Base-by-base conservation (phyloP, 2,888 invertebrate species). In the Chrysolina haemoptera region DNA sequence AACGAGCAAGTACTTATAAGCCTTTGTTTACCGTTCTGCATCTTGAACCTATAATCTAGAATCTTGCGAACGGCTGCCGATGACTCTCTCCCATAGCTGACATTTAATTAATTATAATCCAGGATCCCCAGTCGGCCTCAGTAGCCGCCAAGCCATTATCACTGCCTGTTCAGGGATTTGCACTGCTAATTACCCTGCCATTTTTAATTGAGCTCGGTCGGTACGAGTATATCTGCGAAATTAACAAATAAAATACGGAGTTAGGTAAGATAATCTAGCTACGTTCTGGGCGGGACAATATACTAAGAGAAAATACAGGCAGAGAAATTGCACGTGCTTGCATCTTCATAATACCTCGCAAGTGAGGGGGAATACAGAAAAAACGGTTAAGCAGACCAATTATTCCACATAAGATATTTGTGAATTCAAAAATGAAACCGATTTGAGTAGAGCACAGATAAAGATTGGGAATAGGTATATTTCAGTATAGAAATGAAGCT, bases 61-160 rank as follows among this genome's bases (percentile, higher is more conserved):
- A 68, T 68, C 53, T 41, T 50, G 65, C 27, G 64, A 70, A 67
- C 68, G 74, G 74, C 70, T 71, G 74, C 67, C 74, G 74, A 71
- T 71, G 74, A 67, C 73, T 73, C 73, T 69, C 70, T 73, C 74
- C 50, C 48, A 62, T 71, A 35, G 62, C 70, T 71, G 74, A 74
- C 74, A 74, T 66, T 74, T 74, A 74, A 74, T 74, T 74, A 74
- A 74, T 74, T 74, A 71, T 74, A 74, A 71, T 71, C 71, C 74
- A 53, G 59, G 74, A 67, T 70, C 68, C 62, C 71, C 59, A 74
- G 74, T 70, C 70, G 74, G 67, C 63, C 68, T 65, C 67, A 67
- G 63, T 55, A 66, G 74, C 74, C 74, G 74, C 71, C 72, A 16
- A 59, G 59, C 59, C 59, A 75, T 72, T 72, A 70, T 75, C 75